Base-by-base conservation (phyloP, 2,797 vertebrate genomes). In the Anomalospiza imberbis region DNA sequence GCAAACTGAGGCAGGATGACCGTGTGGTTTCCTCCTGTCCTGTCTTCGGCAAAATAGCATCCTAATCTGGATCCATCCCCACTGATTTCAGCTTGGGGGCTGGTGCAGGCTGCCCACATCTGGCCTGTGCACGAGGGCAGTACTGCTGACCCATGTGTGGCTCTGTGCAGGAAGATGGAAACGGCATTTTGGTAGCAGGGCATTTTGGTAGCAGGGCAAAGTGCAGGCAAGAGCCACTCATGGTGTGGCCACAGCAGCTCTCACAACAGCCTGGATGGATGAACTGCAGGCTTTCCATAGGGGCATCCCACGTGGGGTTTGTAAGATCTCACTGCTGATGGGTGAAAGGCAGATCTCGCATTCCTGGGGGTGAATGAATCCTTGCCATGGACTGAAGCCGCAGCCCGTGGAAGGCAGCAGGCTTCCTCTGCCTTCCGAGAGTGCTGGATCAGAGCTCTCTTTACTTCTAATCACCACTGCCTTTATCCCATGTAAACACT, bases 211-310 rank as follows among this genome's bases (percentile, higher is more conserved):
- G 17, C 28, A 48, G 63, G 13, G 38, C 32, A 36, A 19, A 47
- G 32, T 57, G 38, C 38, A 40, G 29, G 25, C 0, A 3, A 42
- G 77, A 75, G 38, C 21, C 45, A 10, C 0, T 0, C 2, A 0
- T 8, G 15, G 42, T 12, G 15, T 74, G 54, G 36, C 29, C 68
- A 32, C 66, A 72, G 70, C 34, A 84, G 58, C 51, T 81, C 73
- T 85, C 72, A 14, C 6, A 80, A 19, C 25, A 61, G 51, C 36
- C 7, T 21, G 45, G 55, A 3, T 29, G 42, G 48, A 20, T 55
- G 51, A 51, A 9, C 54, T 79, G 31, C 20, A 44, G 38, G 24
- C 15, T 48, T 34, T 42, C 76, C 50, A 7, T 7, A 7, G 0
- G 1, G 19, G 13, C 66, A 72, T 9, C 42, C 32, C n/a, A 0